These are phyloP conservation scores for Anguilla pacifica DNA, from an alignment of 2,797 vertebrate genomes.

Conservation along the genomic window DNA sequence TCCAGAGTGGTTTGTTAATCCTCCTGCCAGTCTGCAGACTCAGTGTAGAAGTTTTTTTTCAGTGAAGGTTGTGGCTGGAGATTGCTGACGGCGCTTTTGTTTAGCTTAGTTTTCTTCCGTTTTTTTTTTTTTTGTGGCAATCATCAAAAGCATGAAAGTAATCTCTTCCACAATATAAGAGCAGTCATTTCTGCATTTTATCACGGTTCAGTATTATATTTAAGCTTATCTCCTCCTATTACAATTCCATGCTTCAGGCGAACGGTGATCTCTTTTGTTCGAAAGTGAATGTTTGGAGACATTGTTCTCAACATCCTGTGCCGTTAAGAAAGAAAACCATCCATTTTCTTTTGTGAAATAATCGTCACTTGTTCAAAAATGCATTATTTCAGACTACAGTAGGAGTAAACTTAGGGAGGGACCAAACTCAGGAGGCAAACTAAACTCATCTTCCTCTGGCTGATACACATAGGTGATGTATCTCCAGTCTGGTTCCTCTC, in stretches of 20 bases:
- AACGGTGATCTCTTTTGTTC: neutral
- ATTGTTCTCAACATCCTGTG: neutral
- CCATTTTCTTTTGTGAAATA: neutral
- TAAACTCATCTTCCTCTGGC: neutral
- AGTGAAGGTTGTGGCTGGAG: neutral
- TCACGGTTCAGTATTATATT: neutral
- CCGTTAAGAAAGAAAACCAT: neutral
- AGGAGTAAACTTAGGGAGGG: neutral
- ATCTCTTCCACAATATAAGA: neutral
- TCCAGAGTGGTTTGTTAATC: neutral
- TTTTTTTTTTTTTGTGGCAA: neutral
- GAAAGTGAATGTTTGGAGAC: neutral
- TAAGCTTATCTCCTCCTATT: neutral
- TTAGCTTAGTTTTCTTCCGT: neutral
- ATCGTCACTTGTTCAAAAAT: neutral
- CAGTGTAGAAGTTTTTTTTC: neutral
- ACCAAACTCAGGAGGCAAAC: neutral
- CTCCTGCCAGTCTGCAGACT: neutral
- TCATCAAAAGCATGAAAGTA: neutral
- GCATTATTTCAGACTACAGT: neutral
- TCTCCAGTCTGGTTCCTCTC: too few species aligned
- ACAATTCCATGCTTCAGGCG: neutral
- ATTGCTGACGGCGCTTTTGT: neutral
- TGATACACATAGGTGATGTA: too few species aligned
- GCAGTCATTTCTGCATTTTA: neutral